Base-by-base conservation (phyloP, 2,888 invertebrate genomes). In the Platypus cylindrus region DNA sequence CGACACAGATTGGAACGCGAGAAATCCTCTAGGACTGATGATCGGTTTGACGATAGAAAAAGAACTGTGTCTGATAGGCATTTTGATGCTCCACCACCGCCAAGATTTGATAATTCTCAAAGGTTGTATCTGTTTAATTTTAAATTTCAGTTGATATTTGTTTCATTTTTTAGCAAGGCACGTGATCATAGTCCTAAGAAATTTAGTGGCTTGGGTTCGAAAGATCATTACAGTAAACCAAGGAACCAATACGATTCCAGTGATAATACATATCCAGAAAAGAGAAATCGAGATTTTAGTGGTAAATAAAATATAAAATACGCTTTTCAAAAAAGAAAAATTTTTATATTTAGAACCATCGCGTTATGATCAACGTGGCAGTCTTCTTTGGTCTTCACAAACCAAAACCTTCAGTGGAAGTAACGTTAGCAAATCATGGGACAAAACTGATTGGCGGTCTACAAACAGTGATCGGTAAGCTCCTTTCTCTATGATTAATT, bases 21-120 rank as follows among this genome's bases (percentile, higher is more conserved):
- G 3, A 14, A 14, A 8, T 9, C 27, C 5, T 27, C 15, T 14
- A 27, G 27, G 58, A 14, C 45, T 52, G 30, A 50, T 50, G 31
- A 42, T 46, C 16, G 52, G 50, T 44, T 41, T 17, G 45, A 45
- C 17, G 45, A 45, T 5, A 43, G 44, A 20, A 45, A 44, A 26
- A 39, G 27, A 13, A 9, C 15, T 15, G 14, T 4, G 8, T 14
- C 43, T 17, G 48, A 49, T 16, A 45, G 58, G 33, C 58, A 63
- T 17, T 69, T 66, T 51, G 71, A 69, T 48, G 70, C 71, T 48
- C 66, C 70, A 28, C 70, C 73, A 25, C 69, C 71, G 40, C 70
- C 71, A 18, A 66, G 70, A 25, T 71, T 70, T 55, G 71, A 72
- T 14, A 12, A 16, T 20, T 20, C 20, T 7, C 48, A 51, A 15